These are phyloP conservation scores for Ciconia boyciana DNA, from an alignment of 2,113 vertebrate species.

Conservation along the genomic window DNA sequence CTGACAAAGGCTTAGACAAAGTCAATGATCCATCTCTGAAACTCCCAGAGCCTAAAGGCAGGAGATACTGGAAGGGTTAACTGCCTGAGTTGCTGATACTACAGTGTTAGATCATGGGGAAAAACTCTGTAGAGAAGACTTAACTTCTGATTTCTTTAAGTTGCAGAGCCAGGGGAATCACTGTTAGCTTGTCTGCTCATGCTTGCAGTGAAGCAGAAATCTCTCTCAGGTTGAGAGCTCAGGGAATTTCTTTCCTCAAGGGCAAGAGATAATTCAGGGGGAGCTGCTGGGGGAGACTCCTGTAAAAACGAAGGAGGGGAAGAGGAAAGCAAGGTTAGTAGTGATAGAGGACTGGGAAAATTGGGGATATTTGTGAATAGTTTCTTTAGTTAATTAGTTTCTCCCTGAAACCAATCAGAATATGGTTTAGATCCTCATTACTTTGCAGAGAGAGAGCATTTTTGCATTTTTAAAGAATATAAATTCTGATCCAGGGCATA, in stretches of 20 bases:
- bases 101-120: neutral
- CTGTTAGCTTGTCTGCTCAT: neutral
- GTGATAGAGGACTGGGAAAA: neutral
- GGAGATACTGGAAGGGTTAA: neutral
- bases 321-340: neutral
- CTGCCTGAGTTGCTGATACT: neutral
- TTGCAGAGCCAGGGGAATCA: neutral
- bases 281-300: neutral
- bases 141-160: neutral
- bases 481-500: neutral
- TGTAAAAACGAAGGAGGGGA: neutral
- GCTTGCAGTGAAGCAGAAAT: neutral
- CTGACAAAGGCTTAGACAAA: neutral
- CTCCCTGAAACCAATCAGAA: neutral
- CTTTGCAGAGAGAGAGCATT: neutral
- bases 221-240: neutral
- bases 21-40: neutral
- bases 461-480: neutral
- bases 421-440: neutral
- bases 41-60: neutral
- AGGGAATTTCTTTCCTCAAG: neutral
- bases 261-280: neutral
- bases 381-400: neutral
- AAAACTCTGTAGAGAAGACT: neutral
- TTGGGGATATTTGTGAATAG: neutral